A percentile compares a stretch with the other conserved stretches of the same genome.
phyloP scores from a whole-genome alignment of 2,113 vertebrate genomes.

The Corythornis madagascariensis region DNA sequence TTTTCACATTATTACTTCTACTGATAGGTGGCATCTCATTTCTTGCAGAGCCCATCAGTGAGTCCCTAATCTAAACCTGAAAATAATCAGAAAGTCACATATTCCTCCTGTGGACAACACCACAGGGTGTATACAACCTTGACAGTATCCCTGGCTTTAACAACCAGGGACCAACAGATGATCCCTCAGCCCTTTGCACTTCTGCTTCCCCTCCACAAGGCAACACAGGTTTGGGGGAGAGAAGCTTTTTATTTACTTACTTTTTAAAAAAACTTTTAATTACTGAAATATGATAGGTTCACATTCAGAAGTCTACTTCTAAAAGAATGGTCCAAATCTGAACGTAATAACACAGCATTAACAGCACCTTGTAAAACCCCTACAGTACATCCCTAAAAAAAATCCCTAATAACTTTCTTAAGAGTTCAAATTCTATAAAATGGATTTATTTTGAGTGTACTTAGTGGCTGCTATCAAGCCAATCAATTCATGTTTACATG shows the following conservation, averaged over 20 bases:
- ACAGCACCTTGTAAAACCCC: too few relatives aligned
- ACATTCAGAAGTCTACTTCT: background rate
- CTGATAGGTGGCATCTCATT: background rate
- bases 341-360: background rate
- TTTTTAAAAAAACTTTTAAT: background rate
- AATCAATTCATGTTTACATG: background rate
- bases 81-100: background rate
- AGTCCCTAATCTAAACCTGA: background rate
- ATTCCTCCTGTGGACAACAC: background rate
- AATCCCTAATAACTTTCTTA: background rate
- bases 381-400: too few relatives aligned
- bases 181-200: background rate
- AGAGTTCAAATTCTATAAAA: background rate
- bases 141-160: background rate
- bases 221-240: background rate
- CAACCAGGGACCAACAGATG: background rate
- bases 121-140: background rate
- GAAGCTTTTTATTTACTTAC: background rate
- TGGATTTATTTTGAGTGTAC: background rate
- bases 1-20: background rate
- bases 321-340: background rate
- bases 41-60: background rate
- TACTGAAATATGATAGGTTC: background rate
- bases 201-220: background rate
- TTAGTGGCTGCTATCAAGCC: background rate